Conservation (phyloP, 2,797 vertebrate species). For the Ciconia nigra region DNA sequence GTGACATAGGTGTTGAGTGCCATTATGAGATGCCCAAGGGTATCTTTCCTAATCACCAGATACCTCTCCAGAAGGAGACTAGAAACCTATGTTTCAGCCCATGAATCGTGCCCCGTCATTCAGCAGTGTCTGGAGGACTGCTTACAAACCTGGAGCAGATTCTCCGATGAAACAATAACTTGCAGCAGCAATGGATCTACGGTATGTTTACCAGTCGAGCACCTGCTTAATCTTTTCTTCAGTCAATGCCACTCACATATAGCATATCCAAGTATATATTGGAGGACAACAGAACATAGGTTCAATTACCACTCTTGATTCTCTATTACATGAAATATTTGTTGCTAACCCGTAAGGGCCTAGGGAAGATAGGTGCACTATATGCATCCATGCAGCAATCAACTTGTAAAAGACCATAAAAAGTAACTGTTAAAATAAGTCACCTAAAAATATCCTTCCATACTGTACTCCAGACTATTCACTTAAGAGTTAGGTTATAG, state of each 20-base stretch:
- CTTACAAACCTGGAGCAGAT: neutral
- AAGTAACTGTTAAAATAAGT: neutral
- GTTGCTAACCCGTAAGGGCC: neutral
- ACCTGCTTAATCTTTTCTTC: neutral
- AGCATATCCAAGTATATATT: neutral
- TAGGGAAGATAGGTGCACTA: neutral
- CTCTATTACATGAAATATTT: neutral
- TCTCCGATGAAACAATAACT: neutral
- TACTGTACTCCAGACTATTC: neutral
- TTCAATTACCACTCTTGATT: neutral
- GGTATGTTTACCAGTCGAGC: accelerated
- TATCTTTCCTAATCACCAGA: neutral
- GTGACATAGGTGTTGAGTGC: neutral
- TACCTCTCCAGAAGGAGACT: neutral
- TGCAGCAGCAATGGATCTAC: neutral
- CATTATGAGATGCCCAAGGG: neutral
- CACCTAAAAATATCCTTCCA: neutral
- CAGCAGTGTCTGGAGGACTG: neutral
- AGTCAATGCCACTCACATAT: neutral
- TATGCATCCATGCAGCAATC: neutral
- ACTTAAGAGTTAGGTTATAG: neutral
- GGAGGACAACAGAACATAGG: neutral
- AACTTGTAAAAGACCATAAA: neutral
- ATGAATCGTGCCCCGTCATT: accelerated
- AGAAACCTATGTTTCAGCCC: neutral